Evolutionary conservation across 2,797 vertebrate genomes (phyloP).

Genomic region (Crenuchus spilurus): DNA sequence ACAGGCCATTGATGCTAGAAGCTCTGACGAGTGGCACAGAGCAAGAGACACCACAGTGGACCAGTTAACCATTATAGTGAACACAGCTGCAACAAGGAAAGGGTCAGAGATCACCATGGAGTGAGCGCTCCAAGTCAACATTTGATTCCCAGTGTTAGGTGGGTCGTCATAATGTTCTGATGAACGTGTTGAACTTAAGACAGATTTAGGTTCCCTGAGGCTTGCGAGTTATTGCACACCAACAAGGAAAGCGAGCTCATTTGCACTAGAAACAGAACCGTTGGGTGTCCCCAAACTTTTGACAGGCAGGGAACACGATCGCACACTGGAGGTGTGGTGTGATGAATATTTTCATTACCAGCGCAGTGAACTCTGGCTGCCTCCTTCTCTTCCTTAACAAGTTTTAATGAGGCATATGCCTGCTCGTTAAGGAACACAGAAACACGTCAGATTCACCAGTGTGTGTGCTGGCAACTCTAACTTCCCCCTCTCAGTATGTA

Average conservation of each 20-base stretch:
- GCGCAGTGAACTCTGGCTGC: conserved; percentile 59
- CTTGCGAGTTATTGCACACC: not conserved
- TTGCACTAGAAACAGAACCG: not conserved
- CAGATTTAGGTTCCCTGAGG: too few relatives aligned
- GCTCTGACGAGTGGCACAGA: too few relatives aligned
- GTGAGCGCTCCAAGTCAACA: too few relatives aligned
- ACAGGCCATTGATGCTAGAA: too few relatives aligned
- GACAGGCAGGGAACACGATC: not conserved
- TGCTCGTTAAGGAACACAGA: conserved; percentile 57
- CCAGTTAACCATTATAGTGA: too few relatives aligned
- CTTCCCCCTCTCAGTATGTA: conserved; percentile 58
- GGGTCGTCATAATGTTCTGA: too few relatives aligned
- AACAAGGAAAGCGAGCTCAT: not conserved
- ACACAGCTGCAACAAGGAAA: too few relatives aligned
- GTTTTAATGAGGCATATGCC: conserved; percentile 82
- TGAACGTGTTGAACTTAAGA: too few relatives aligned
- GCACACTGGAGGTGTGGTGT: conserved; percentile 40
- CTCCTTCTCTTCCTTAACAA: conserved; percentile 65
- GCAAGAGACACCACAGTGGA: too few relatives aligned
- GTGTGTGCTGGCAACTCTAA: conserved; percentile 58
- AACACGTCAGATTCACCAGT: conserved; percentile 53
- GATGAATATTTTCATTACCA: conserved; percentile 45
- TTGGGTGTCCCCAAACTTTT: not conserved
- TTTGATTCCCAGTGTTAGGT: too few relatives aligned
- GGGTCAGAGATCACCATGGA: too few relatives aligned